These are phyloP conservation scores for Alectoris magna DNA, from an alignment of 2,797 vertebrate species.

Conservation along the genomic window DNA sequence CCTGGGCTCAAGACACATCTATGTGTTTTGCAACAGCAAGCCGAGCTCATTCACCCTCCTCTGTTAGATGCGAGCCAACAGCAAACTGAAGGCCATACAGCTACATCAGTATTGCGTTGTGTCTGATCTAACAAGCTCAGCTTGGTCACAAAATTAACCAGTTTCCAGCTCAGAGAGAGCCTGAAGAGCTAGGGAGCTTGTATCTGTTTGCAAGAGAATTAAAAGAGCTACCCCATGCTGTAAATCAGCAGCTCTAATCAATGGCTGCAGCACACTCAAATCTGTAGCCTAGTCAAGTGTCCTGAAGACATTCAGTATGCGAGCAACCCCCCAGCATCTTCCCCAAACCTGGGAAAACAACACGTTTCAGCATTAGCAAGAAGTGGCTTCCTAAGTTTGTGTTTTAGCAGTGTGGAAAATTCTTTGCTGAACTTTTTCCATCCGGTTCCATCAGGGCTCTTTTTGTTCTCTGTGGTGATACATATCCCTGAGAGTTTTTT, in stretches of 20 bases:
- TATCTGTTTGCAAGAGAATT: neutral
- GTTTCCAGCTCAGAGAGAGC: neutral
- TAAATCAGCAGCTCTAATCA: neutral
- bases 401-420: neutral
- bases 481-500: conserved; percentile 42
- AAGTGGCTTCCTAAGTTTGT: neutral
- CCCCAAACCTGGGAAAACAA: neutral
- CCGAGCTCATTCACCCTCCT: neutral
- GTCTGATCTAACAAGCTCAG: neutral
- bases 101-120: accelerated
- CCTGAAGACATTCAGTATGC: accelerated
- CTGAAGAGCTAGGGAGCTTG: neutral
- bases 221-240: neutral
- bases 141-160: neutral
- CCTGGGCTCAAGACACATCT: neutral
- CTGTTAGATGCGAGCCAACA: neutral
- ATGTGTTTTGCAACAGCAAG: accelerated
- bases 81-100: accelerated
- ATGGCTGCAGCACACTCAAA: neutral
- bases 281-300: neutral
- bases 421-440: conserved; percentile 23
- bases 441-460: conserved; percentile 40
- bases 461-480: conserved; percentile 49
- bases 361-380: neutral
- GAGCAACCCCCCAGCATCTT: neutral